phyloP scores from a whole-genome alignment of 2,888 invertebrate species.

The Troides oblongomaculatus region DNA sequence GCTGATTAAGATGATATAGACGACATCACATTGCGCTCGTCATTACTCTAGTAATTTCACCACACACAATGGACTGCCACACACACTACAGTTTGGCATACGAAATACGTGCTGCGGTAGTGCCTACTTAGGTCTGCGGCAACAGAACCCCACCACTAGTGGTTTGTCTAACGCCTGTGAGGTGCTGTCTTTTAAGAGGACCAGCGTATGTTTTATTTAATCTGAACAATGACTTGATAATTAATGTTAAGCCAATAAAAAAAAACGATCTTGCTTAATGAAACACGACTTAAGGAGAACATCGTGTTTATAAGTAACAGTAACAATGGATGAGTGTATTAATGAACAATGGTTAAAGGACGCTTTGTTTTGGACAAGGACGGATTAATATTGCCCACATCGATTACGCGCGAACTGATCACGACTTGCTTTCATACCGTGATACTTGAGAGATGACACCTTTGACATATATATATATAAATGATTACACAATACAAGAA shows the following conservation, averaged over 20 bases:
- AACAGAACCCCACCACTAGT: no score
- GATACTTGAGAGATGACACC: neutral
- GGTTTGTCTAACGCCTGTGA: no score
- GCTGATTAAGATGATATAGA: no score
- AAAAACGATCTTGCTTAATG: neutral
- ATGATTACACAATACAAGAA: no score
- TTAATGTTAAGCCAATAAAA: neutral
- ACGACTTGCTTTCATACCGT: neutral
- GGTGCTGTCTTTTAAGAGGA: no score
- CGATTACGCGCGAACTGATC: slow-evolving; percentile 3
- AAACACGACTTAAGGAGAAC: slow-evolving; percentile 8
- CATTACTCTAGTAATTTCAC: no score
- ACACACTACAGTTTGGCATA: no score
- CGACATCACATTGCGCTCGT: no score
- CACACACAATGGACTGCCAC: no score
- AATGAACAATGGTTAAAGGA: slow-evolving; percentile 20
- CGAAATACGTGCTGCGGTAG: no score
- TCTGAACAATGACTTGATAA: neutral
- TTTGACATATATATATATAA: neutral
- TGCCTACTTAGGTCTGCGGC: no score
- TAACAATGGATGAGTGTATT: slow-evolving; percentile 21
- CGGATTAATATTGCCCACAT: slow-evolving; percentile 3
- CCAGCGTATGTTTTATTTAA: neutral
- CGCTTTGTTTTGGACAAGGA: slow-evolving; percentile 17
- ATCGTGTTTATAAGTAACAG: slow-evolving; percentile 13